Conservation (phyloP, 2,888 invertebrate species). For the Drosophila formosana region DNA sequence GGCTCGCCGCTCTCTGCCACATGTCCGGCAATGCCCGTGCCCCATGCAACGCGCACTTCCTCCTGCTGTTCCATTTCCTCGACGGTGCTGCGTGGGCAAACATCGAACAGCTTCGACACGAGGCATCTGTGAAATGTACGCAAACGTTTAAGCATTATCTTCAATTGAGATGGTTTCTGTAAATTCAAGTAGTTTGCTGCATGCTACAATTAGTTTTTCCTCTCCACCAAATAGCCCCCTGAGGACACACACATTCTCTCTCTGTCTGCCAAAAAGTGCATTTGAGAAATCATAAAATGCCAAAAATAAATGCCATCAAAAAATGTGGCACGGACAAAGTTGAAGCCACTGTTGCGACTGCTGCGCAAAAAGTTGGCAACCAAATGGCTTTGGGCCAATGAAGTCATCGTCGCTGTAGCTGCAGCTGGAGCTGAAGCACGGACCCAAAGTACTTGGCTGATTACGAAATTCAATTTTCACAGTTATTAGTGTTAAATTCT, state of each 20-base stretch:
- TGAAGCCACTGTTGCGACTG: conserved; percentile 49
- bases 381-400: conserved; percentile 64
- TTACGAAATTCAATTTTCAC: conserved; percentile 63
- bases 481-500: conserved; percentile 48
- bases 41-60: conserved; percentile 97
- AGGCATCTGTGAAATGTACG: conserved; percentile 87
- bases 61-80: conserved; percentile 97
- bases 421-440: conserved; percentile 22
- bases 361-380: conserved; percentile 53
- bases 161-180: not conserved
- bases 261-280: conserved; percentile 43
- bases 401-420: conserved; percentile 69
- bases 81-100: conserved; percentile 95
- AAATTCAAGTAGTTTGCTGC: conserved; percentile 20
- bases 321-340: conserved; percentile 69
- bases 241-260: not conserved
- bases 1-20: conserved; percentile 97
- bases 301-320: conserved; percentile 75
- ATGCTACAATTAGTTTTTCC: conserved; percentile 44
- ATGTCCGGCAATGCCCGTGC: conserved; percentile 97
- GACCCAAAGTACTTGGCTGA: conserved; percentile 55
- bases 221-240: not conserved
- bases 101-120: conserved; percentile 97
- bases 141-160: conserved; percentile 7
- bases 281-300: conserved; percentile 69